phyloP scores from a whole-genome alignment of 2,888 invertebrate genomes.

The Campoplex capitator region DNA sequence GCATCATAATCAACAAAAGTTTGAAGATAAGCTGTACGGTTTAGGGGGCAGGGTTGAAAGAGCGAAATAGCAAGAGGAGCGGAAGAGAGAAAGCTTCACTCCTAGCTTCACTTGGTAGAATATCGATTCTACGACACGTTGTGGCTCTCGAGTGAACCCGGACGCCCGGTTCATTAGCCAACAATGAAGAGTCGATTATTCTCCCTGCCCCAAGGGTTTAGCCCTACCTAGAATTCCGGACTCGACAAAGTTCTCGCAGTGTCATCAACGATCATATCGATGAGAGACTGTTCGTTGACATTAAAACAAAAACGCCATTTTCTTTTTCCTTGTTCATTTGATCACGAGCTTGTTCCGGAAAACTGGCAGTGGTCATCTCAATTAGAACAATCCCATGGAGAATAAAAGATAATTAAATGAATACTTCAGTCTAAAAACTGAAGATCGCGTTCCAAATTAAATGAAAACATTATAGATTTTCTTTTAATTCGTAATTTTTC shows the following conservation, averaged over 20 bases:
- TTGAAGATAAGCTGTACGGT: conserved; percentile 37
- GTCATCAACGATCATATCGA: conserved; percentile 28
- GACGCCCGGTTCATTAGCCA: conserved; percentile 67
- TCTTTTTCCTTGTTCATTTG: neutral
- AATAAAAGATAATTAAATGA: too few species aligned
- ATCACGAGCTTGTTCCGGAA: neutral
- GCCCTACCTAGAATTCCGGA: conserved; percentile 48
- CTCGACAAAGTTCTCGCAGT: conserved; percentile 33
- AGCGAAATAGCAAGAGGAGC: neutral
- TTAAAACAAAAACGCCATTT: neutral
- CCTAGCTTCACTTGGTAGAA: conserved; percentile 48
- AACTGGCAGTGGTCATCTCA: neutral
- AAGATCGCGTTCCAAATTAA: too few species aligned
- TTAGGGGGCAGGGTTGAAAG: conserved; percentile 2
- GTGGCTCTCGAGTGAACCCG: conserved; percentile 64
- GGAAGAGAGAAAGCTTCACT: conserved; percentile 36
- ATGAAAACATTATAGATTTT: too few species aligned
- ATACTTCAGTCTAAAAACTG: too few species aligned
- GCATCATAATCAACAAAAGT: conserved; percentile 31
- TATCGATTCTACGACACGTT: conserved; percentile 63
- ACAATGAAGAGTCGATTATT: conserved; percentile 68
- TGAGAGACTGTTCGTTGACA: conserved; percentile 23
- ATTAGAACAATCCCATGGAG: neutral
- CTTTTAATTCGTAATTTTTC: too few species aligned
- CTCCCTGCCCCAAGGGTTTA: conserved; percentile 55